Evolutionary conservation across 2,797 vertebrate species (phyloP).

Genomic region (Liasis olivaceus): DNA sequence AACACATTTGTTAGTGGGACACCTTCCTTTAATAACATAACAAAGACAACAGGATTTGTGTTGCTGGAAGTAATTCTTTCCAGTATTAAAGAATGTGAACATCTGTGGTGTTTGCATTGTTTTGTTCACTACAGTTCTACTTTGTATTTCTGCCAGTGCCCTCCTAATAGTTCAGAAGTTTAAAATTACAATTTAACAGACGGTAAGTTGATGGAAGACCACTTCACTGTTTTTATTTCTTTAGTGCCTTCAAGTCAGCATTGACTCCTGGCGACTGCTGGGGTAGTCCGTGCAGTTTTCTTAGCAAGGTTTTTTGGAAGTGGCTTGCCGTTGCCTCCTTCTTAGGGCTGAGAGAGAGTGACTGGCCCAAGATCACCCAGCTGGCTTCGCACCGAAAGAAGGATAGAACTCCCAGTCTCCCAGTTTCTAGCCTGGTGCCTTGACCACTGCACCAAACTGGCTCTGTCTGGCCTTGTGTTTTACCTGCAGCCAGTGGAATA

Average conservation of each 20-base stretch:
- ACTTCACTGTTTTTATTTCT: neutral
- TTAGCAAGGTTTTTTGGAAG: neutral
- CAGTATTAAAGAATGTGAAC: neutral
- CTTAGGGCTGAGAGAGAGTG: neutral
- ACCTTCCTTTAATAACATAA: neutral
- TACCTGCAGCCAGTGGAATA: neutral
- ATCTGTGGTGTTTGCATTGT: neutral
- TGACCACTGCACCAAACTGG: neutral
- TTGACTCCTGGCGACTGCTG: neutral
- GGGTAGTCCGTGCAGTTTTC: neutral
- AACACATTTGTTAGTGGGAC: accelerated
- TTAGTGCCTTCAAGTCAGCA: neutral
- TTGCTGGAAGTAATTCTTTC: neutral
- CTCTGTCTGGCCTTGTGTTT: neutral
- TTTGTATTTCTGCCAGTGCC: neutral
- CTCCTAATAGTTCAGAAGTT: neutral
- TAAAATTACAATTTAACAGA: neutral
- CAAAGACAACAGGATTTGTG: neutral
- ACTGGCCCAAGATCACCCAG: neutral
- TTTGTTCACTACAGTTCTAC: neutral
- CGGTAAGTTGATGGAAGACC: neutral
- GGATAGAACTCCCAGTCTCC: neutral
- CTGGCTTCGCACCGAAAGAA: neutral
- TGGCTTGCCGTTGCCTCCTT: neutral
- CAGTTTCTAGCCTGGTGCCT: neutral